phyloP scores from a whole-genome alignment of 2,888 invertebrate genomes.

The Pseudolycoriella hygida region DNA sequence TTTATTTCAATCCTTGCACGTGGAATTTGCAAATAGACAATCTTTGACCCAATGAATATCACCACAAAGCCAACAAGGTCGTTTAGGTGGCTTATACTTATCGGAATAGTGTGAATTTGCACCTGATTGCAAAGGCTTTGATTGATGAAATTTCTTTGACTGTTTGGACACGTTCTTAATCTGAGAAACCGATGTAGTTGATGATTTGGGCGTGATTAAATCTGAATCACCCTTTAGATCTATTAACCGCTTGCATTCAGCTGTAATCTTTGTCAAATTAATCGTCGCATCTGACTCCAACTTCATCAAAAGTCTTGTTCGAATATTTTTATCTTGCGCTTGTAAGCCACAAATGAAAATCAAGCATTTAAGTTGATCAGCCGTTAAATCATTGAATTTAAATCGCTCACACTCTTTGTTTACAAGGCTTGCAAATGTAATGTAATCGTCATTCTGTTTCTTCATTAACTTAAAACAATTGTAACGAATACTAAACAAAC shows the following conservation, averaged over 20 bases:
- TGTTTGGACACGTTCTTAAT: too few relatives aligned
- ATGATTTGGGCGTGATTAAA: too few relatives aligned
- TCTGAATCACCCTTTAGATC: not conserved
- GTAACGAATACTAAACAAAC: too few relatives aligned
- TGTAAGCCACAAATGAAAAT: too few relatives aligned
- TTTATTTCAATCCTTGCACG: not conserved
- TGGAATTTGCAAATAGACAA: not conserved
- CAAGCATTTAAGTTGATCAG: too few relatives aligned
- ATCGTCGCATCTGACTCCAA: not conserved
- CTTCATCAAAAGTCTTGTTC: too few relatives aligned
- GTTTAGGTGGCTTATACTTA: too few relatives aligned
- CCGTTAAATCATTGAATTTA: slow-evolving; percentile 8
- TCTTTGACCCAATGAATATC: not conserved
- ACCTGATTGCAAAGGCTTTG: not conserved
- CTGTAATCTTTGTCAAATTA: not conserved
- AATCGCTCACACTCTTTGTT: slow-evolving; percentile 11
- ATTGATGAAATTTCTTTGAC: not conserved
- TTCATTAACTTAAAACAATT: slow-evolving; percentile 11
- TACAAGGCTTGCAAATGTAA: slow-evolving; percentile 9
- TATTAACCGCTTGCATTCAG: not conserved
- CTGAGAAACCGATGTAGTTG: too few relatives aligned
- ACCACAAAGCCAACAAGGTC: too few relatives aligned
- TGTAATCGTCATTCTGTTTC: slow-evolving; percentile 8
- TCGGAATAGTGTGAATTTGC: not conserved
- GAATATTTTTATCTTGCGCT: slow-evolving; percentile 11